These are phyloP conservation scores for Pangasius krempfi DNA, from an alignment of 2,797 vertebrate genomes.

Conservation along the genomic window DNA sequence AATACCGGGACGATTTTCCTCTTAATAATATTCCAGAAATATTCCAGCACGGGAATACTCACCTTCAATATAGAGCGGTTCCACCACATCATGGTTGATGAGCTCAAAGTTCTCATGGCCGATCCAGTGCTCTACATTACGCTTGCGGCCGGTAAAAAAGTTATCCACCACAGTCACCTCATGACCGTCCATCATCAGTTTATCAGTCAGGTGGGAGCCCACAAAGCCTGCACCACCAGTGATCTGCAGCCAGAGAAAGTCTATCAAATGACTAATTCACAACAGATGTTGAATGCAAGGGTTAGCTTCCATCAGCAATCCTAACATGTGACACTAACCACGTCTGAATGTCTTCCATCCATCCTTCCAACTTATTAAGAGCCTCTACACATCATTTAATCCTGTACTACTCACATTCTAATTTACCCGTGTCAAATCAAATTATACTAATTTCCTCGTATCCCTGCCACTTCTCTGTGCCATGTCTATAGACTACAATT, in stretches of 20 bases:
- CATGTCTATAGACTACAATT: not conserved
- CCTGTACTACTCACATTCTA: not conserved
- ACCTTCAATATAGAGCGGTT: constrained; percentile 99
- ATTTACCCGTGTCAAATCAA: not conserved
- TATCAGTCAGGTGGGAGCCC: constrained; percentile 97
- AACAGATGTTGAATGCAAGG: too few relatives aligned
- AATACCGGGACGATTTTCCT: not conserved
- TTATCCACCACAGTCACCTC: constrained; percentile 99
- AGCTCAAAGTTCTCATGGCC: constrained; percentile 99
- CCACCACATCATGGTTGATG: constrained; percentile 98
- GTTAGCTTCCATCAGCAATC: not conserved
- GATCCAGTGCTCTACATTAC: constrained; percentile 99
- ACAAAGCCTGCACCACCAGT: constrained; percentile 96
- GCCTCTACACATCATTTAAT: not conserved
- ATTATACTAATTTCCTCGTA: not conserved
- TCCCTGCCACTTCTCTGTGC: not conserved
- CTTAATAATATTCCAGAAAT: too few relatives aligned
- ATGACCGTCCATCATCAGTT: constrained; percentile 99
- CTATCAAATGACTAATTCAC: not conserved
- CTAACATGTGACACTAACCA: not conserved
- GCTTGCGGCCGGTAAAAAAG: constrained; percentile 98
- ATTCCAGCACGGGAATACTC: constrained; percentile 58
- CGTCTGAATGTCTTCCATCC: not conserved
- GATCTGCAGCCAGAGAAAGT: constrained; percentile 63
- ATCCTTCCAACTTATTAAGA: not conserved